A percentile compares a stretch with the other conserved stretches of the same genome.
Evolutionary conservation across 2,888 invertebrate species (phyloP).

Genomic region (Limenitis camilla): DNA sequence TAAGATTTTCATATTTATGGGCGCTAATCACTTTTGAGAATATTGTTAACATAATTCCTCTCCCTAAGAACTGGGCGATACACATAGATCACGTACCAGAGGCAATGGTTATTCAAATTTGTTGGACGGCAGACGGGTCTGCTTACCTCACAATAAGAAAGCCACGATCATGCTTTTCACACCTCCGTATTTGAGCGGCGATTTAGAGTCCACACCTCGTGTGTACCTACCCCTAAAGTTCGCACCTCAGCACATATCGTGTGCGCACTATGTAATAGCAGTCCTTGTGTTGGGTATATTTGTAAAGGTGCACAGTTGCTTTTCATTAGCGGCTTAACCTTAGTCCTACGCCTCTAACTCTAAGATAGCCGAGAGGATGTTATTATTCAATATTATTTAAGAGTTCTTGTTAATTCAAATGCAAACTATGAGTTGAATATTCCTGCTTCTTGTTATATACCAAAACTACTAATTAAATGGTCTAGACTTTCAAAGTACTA

Average conservation of each 20-base stretch:
- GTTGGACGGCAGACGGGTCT: constrained; percentile 42
- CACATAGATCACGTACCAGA: constrained; percentile 20
- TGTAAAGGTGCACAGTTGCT: constrained; percentile 29
- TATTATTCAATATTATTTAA: background rate
- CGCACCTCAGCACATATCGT: constrained; percentile 67
- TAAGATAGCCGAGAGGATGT: background rate
- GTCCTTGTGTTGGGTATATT: constrained; percentile 35
- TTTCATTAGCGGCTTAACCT: constrained; percentile 7
- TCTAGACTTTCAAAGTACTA: too few relatives aligned
- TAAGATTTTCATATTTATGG: background rate
- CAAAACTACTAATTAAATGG: too few relatives aligned
- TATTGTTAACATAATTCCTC: constrained; percentile 1
- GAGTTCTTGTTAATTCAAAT: too few relatives aligned
- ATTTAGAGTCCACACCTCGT: constrained; percentile 69
- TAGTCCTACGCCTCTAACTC: background rate
- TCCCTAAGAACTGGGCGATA: constrained; percentile 1
- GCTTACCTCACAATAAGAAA: constrained; percentile 65
- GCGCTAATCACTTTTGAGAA: background rate
- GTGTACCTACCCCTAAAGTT: constrained; percentile 66
- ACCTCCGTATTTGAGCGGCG: constrained; percentile 65
- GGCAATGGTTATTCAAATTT: constrained; percentile 43
- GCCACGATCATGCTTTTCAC: constrained; percentile 62
- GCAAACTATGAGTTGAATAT: too few relatives aligned
- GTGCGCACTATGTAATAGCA: constrained; percentile 49
- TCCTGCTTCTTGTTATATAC: too few relatives aligned